Evolutionary conservation across 2,113 vertebrate species (phyloP), one percentile per base, ranked within the genome.

Genomic region (Platanista minor): DNA sequence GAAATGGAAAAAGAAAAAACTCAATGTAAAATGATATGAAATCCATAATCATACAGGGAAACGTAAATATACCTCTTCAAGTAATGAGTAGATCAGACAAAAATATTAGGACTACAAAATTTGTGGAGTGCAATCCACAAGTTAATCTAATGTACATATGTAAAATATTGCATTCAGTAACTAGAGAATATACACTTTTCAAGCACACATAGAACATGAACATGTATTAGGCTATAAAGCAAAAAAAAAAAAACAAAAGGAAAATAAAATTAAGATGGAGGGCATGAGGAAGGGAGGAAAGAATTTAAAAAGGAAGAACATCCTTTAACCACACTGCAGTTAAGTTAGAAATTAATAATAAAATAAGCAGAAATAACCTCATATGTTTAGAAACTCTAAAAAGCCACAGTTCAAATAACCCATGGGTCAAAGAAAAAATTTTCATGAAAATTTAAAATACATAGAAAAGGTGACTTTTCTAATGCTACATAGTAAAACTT

Each of bases 321-420:
- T 72, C 8, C 21, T 74, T 29, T 66, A 92, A 71, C 1, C 27
- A 81, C 11, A 75, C 59, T 71, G 14, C 8, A 64, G 78, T 59
- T 92, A 61, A 93, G 23, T 61, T 86, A 95, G 67, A 89, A 97
- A 89, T 96, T 71, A 81, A 39, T 46, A 92, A 62, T 43, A 84
- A 80, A 87, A 49, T 75, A 85, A 93, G 13, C 17, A 62, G 33
- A 91, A 82, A 88, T 46, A 88, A 75, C 7, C 18, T 62, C 46
- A n/a, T 54, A 10, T 61, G 20, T 84, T 88, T 85, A 74, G 64
- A 94, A 78, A 84, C 25, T 66, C 66, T 90, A 75, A 43, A 87
- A 92, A 74, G 39, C 31, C 21, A 87, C 23, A 74, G 80, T 49
- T 46, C 52, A 94, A 89, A 62, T 89, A 89, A 91, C 23, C 21